These are phyloP conservation scores for Brienomyrus brachyistius DNA, from an alignment of 2,113 vertebrate species.

Conservation along the genomic window DNA sequence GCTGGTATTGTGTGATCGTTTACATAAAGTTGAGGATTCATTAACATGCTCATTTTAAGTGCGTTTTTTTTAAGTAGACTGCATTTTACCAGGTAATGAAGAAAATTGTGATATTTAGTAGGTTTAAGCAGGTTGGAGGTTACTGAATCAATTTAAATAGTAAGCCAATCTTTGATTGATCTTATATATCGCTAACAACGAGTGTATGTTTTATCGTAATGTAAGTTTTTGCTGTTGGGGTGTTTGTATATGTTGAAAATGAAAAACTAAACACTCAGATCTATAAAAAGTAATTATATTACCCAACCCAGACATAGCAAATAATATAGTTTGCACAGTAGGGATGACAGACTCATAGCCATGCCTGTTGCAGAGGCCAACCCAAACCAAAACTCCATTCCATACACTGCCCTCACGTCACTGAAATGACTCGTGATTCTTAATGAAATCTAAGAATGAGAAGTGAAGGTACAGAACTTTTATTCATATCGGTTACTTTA, in stretches of 20 bases:
- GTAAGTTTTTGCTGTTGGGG: not conserved
- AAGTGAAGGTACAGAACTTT: not conserved
- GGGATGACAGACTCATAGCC: not conserved
- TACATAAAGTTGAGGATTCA: not conserved
- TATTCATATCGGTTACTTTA: not conserved
- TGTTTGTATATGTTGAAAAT: not conserved
- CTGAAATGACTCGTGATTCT: not conserved
- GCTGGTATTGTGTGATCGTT: not conserved
- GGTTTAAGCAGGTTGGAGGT: not conserved
- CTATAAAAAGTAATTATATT: constrained; percentile 7
- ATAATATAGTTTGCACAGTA: not conserved
- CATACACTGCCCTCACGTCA: not conserved
- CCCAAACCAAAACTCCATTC: not conserved
- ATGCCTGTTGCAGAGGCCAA: not conserved
- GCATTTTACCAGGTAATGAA: not conserved
- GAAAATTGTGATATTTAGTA: not conserved
- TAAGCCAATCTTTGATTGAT: not conserved
- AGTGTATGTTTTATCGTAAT: not conserved
- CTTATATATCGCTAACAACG: not conserved
- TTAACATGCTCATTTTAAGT: not conserved
- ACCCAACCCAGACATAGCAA: not conserved
- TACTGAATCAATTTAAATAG: not conserved
- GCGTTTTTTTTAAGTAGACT: not conserved
- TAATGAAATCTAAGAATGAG: not conserved
- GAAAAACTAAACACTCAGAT: not conserved